Base-by-base conservation (phyloP, 2,888 invertebrate species). In the Harpalus rufipes region DNA sequence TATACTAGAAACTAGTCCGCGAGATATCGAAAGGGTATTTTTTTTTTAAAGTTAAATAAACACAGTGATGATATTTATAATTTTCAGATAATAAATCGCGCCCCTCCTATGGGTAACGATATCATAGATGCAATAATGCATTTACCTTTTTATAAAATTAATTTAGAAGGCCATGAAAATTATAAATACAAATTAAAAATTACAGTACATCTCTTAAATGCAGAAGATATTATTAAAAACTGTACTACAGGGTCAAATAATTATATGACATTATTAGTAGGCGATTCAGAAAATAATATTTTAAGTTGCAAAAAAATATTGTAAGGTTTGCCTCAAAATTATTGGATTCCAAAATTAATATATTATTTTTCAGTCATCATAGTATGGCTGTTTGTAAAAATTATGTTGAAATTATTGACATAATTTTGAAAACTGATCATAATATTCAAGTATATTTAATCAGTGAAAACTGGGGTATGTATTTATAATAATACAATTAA, bases 51-150 rank as follows among this genome's bases (percentile, higher is more conserved):
- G 21, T 21, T n/a, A n/a, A n/a, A n/a, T n/a, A n/a, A n/a, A 21
- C 21, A 21, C 21, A 21, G 21, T 21, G 21, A 32, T 32, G 1
- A 32, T 32, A 85, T 85, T 44, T 86, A 87, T 88, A 32, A 86
- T 86, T 88, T 88, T 76, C 87, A 96, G 95, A 95, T 96, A 88
- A 92, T 95, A 88, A 95, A 95, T 89, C 93, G 95, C 89, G 93
- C 94, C 61, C 94, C 96, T 12, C 96, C 96, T 65, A 94, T 95
- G 87, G 96, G 96, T 3, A 95, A 94, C 88, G 90, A 93, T 63
- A 89, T 96, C 2, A 92, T 93, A 61, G 94, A 94, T 86, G 93
- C 94, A 90, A 92, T 95, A 12, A 90, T 91, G 65, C 90, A 93
- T 18, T 91, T 96, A 3, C 96, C 96, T 0, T 92, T 93, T 87